Evolutionary conservation across 2,888 invertebrate species (phyloP), one percentile per base, ranked within the genome.

Genomic region (Koerneria pararmatus): DNA sequence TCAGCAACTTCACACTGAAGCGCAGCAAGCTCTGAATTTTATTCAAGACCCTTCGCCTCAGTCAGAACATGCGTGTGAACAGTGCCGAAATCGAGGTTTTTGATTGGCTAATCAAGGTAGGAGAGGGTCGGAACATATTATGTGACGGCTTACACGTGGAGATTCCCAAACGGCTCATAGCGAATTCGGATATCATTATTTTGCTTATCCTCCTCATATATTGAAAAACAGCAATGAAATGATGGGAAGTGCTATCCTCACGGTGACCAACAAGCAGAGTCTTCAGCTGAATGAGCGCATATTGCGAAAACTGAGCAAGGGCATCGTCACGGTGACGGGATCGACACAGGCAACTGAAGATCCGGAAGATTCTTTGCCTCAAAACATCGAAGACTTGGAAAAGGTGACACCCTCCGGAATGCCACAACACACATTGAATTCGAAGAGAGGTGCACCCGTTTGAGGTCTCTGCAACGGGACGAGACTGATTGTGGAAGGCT

Each of bases 381-480:
- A 41, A 1, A n/a, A 37, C n/a, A n/a, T 59, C 2, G 73, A 72
- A 31, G 51, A 65, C 53, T 53, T 72, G n/a, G 27, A 74, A 27
- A 35, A 24, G 3, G 35, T 58, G 2, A 22, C 51, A 6, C 51
- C 61, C 4, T n/a, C 22, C 3, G 63, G 61, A n/a, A 59, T 73
- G 46, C 73, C 72, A 34, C 61, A 41, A 11, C 69, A 75, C 32
- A 27, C 31, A 53, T 60, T 75, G 46, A 54, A 41, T 5, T 51
- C 72, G 22, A 70, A 65, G 41, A 58, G 48, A 24, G 56, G 71
- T 57, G 48, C 54, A 15, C 65, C 61, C 22, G 71, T 73, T 0
- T 41, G 63, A 54, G 73, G 73, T 1, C 29, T 73, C 5, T 76
- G 75, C 34, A 73, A 73, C 63, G 74, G 74, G 11, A 71, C 69